These are phyloP conservation scores for Phasianus colchicus DNA, from an alignment of 2,113 vertebrate genomes.

Conservation along the genomic window DNA sequence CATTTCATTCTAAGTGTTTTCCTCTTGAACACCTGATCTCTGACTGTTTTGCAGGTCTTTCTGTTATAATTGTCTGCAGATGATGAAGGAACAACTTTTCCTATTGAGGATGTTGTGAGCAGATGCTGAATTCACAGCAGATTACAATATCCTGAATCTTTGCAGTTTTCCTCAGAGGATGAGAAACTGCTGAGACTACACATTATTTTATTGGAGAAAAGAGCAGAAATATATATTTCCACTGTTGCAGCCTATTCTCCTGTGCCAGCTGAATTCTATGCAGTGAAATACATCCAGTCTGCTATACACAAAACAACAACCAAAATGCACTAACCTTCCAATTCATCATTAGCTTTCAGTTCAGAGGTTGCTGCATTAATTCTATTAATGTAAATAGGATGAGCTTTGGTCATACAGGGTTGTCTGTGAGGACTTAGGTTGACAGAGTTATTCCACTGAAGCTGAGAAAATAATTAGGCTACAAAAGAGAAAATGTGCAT, in stretches of 20 bases:
- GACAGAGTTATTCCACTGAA: neutral
- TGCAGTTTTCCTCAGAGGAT: slow-evolving; percentile 1
- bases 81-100: slow-evolving; percentile 12
- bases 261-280: neutral
- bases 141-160: neutral
- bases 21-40: neutral
- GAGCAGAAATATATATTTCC: neutral
- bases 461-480: neutral
- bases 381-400: neutral
- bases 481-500: neutral
- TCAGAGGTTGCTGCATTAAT: neutral
- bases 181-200: slow-evolving; percentile 23
- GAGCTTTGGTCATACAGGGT: neutral
- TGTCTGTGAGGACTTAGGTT: neutral
- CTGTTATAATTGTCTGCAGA: slow-evolving; percentile 30
- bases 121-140: slow-evolving; percentile 44
- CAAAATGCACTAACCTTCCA: neutral
- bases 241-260: neutral
- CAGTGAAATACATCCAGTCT: neutral
- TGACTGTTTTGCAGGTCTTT: neutral
- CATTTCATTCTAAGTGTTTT: neutral
- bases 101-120: slow-evolving; percentile 20
- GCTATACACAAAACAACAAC: neutral
- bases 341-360: neutral
- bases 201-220: neutral